Percentiles rank a stretch among this genome's conserved stretches.
phyloP scores from a whole-genome alignment of 2,888 invertebrate genomes.

The Macroteleia sp. region DNA sequence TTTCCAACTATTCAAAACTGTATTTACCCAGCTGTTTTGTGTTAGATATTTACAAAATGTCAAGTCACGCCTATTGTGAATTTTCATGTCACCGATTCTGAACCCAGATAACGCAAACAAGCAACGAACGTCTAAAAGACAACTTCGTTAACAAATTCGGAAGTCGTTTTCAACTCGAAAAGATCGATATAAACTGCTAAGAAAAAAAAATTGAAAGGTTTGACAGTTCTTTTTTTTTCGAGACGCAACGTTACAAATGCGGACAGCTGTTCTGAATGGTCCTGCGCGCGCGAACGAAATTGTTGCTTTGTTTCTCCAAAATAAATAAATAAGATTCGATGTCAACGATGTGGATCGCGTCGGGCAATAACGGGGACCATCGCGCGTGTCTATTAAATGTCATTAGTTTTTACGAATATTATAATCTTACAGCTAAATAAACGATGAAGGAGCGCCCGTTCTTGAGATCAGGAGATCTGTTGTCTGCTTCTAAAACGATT shows the following conservation, averaged over 20 bases:
- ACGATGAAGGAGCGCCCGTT: conserved; percentile 68
- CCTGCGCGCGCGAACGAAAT: conserved; percentile 26
- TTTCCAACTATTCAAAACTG: conserved; percentile 61
- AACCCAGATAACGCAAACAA: conserved; percentile 52
- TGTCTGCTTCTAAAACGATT: background rate
- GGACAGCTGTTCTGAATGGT: conserved; percentile 39
- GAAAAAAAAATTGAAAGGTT: conserved; percentile 38
- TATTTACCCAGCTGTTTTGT: conserved; percentile 62
- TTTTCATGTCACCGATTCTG: conserved; percentile 44
- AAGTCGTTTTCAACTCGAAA: conserved; percentile 35
- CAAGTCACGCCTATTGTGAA: conserved; percentile 56
- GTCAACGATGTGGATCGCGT: conserved; percentile 55
- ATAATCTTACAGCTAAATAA: conserved; percentile 72
- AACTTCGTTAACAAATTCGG: conserved; percentile 50
- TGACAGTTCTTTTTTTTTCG: no score
- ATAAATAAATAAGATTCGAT: conserved; percentile 61
- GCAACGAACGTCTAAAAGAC: conserved; percentile 39
- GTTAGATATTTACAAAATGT: conserved; percentile 62
- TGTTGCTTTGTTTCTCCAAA: conserved; percentile 29
- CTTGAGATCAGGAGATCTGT: conserved; percentile 15
- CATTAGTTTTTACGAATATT: conserved; percentile 71
- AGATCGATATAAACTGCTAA: conserved; percentile 31
- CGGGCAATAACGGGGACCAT: conserved; percentile 69
- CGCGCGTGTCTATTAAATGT: conserved; percentile 70
- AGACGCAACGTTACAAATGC: conserved; percentile 38